Evolutionary conservation across 2,797 vertebrate species (phyloP).

Genomic region (Falco novaeseelandiae): DNA sequence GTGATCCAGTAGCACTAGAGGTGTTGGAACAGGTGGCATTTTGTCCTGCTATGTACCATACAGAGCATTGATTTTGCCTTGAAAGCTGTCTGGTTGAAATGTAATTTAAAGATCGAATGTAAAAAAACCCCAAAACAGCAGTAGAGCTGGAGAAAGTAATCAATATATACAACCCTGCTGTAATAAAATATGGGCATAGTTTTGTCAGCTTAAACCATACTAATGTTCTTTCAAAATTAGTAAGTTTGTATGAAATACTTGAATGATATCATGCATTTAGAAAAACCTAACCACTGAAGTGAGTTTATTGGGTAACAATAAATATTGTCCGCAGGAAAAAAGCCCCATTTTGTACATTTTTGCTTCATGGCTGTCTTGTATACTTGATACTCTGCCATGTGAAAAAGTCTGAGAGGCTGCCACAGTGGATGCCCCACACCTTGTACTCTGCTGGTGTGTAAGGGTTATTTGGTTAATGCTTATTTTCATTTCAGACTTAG

Average conservation of each 20-base stretch:
- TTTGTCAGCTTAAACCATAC: neutral
- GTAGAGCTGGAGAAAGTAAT: neutral
- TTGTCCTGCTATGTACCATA: rapidly evolving
- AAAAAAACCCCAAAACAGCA: neutral
- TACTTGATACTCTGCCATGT: neutral
- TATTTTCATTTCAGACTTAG: neutral
- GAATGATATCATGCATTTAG: neutral
- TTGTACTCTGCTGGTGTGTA: neutral
- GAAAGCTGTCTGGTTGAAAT: neutral
- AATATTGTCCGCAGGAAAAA: neutral
- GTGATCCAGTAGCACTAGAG: neutral
- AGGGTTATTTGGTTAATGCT: neutral
- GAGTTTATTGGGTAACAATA: neutral
- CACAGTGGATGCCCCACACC: neutral
- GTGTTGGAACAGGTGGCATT: neutral
- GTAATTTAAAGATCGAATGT: neutral
- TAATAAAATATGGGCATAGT: neutral
- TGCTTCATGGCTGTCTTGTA: neutral
- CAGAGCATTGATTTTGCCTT: neutral
- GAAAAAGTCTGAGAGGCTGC: neutral
- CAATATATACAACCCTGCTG: neutral
- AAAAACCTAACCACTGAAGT: neutral
- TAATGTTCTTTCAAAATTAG: neutral
- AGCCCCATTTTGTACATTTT: neutral
- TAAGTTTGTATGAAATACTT: neutral